A percentile compares a stretch with the other conserved stretches of the same genome.
Conservation (phyloP, 2,888 invertebrate species). For the Drosophila paramelanica region DNA sequence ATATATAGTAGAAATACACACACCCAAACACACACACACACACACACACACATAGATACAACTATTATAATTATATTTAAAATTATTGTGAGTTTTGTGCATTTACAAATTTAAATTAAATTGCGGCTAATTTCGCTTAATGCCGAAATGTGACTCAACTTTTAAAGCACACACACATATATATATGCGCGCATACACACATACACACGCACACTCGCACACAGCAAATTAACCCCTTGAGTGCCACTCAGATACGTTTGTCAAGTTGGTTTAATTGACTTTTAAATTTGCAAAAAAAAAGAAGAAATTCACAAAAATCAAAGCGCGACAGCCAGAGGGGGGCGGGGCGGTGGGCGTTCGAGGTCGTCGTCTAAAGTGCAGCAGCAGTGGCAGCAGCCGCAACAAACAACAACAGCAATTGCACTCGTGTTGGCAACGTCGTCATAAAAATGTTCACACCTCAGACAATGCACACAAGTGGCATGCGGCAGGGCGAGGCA, state of each 20-base stretch:
- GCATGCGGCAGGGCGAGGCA: constrained; percentile 42
- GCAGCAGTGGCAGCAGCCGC: constrained; percentile 40
- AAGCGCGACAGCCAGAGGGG: constrained; percentile 57
- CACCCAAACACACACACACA: neutral
- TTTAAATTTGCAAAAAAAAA: constrained; percentile 68
- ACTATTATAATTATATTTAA: constrained; percentile 40
- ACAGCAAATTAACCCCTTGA: constrained; percentile 79
- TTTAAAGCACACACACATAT: constrained; percentile 18
- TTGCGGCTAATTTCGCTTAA: constrained; percentile 67
- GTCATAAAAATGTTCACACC: constrained; percentile 70
- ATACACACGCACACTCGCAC: constrained; percentile 15
- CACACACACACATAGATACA: neutral
- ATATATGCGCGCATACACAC: constrained; percentile 16
- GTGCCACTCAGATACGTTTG: constrained; percentile 74
- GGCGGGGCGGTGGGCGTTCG: constrained; percentile 2
- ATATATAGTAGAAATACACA: constrained; percentile 11
- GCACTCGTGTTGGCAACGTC: constrained; percentile 66
- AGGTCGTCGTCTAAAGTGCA: constrained; percentile 56
- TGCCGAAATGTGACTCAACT: constrained; percentile 40
- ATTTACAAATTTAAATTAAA: constrained; percentile 47
- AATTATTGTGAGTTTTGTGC: constrained; percentile 45
- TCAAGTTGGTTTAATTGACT: constrained; percentile 81
- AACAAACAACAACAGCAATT: constrained; percentile 40
- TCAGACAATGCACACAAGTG: constrained; percentile 72
- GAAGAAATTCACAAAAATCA: constrained; percentile 59